phyloP scores from a whole-genome alignment of 1,140 invertebrate species.

The Bicyclus anynana region DNA sequence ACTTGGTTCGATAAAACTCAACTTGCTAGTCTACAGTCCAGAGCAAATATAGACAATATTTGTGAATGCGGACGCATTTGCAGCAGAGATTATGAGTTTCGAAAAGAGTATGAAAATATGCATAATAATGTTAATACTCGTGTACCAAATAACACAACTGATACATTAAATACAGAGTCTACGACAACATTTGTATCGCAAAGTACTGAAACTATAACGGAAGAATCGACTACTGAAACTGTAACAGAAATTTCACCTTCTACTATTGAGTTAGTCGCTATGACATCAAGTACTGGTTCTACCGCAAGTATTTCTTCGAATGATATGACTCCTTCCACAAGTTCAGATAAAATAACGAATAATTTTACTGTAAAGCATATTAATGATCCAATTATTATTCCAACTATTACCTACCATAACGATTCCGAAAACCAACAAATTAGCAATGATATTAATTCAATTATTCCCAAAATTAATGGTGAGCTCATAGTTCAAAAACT shows the following conservation, averaged over 20 bases:
- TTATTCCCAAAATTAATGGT: conserved; percentile 34
- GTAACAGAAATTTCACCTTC: not conserved
- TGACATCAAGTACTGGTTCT: not conserved
- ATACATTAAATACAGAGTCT: conserved; percentile 25
- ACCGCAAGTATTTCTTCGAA: not conserved
- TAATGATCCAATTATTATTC: conserved; percentile 48
- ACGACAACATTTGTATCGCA: conserved; percentile 12
- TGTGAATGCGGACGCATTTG: conserved; percentile 75
- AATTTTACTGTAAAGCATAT: conserved; percentile 10
- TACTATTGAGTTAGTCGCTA: not conserved
- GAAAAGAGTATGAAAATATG: conserved; percentile 35
- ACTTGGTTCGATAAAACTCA: conserved; percentile 81
- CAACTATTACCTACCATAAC: conserved; percentile 40
- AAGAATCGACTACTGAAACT: conserved; percentile 15
- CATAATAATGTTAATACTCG: conserved; percentile 15
- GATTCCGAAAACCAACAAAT: conserved; percentile 30
- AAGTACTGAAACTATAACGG: conserved; percentile 10
- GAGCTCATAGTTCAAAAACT: conserved; percentile 56
- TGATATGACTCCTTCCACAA: not conserved
- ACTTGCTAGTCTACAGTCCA: conserved; percentile 60
- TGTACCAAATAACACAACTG: conserved; percentile 6
- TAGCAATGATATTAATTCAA: conserved; percentile 48
- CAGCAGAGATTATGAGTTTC: conserved; percentile 66
- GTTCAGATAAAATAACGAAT: not conserved
- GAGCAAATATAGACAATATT: conserved; percentile 65